Percentiles rank a stretch among this genome's conserved stretches.
Evolutionary conservation across 2,113 vertebrate genomes (phyloP).

Genomic region (Passer montanus): DNA sequence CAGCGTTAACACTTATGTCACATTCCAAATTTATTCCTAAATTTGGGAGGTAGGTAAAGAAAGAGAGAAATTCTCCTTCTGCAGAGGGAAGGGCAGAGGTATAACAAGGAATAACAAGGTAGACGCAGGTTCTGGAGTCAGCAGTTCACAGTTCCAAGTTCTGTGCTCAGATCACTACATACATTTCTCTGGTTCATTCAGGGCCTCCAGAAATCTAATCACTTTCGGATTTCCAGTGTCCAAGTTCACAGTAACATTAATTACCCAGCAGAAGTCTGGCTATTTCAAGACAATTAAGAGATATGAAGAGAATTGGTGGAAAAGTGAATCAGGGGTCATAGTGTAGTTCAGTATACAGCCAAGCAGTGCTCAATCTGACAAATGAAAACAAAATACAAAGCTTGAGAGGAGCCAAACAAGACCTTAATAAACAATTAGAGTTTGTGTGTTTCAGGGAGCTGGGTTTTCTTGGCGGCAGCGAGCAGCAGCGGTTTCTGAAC

Average conservation of each 20-base stretch:
- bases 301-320: constrained; percentile 73
- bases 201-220: constrained; percentile 3
- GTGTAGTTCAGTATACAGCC: constrained; percentile 56
- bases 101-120: not conserved
- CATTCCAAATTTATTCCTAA: not conserved
- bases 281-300: constrained; percentile 45
- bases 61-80: not conserved
- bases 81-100: not conserved
- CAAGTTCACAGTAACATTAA: not conserved
- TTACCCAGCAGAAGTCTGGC: not conserved
- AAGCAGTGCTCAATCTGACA: constrained; percentile 33
- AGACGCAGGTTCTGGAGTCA: not conserved
- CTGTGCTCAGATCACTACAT: not conserved
- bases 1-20: not conserved
- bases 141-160: not conserved
- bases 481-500: constrained; percentile 37
- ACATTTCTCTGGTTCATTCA: not conserved
- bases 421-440: constrained; percentile 61
- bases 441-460: not conserved
- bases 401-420: constrained; percentile 49
- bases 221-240: not conserved
- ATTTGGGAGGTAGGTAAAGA: not conserved
- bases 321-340: constrained; percentile 74
- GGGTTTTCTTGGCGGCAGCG: constrained; percentile 51
- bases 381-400: constrained; percentile 61